Evolutionary conservation across 53 echinoderm and acorn worm genomes (phyloP), one percentile per base, ranked within the genome.

Genomic region (Astropecten irregularis): DNA sequence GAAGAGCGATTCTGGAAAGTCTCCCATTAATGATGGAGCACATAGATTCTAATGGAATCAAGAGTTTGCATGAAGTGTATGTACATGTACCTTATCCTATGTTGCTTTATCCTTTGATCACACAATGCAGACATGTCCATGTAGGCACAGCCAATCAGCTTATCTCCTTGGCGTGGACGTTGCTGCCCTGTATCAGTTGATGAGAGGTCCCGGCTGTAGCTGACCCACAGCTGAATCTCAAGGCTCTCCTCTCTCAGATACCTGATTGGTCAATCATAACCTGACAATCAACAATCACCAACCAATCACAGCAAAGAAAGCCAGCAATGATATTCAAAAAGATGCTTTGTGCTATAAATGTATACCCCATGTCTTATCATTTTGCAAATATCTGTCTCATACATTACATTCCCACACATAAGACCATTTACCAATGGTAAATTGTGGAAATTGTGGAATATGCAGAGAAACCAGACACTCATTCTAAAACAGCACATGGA

Each of bases 191-290:
- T 65, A 20, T 68, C 54, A 9, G 50, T 30, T 0, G 52, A 74
- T 0, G 82, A 58, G 16, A 48, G 82, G 9, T 92, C 90, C 15
- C 71, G 40, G 70, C 49, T 87, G 86, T 82, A 85, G 51, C 87
- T 92, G n/a, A 97, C 59, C 97, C 97, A 97, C 5, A 97, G 69
- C 69, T 97, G 97, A 15, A 97, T 53, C 85, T 94, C 97, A 29
- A 97, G 69, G 14, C 73, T 55, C 48, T 97, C 97, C 68, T 97
- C 97, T 72, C 92, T 82, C 30, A 97, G 56, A 89, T 97, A 97
- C 97, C 97, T 97, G 56, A 10, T n/a, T n/a, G n/a, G n/a, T n/a
- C n/a, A n/a, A n/a, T n/a, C n/a, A n/a, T n/a, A n/a, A n/a, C n/a
- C 49, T 5, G 22, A 31, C 23, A 9, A 67, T 10, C 31, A 5